Base-by-base conservation (phyloP, 2,113 vertebrate species). In the Mixornis gularis region DNA sequence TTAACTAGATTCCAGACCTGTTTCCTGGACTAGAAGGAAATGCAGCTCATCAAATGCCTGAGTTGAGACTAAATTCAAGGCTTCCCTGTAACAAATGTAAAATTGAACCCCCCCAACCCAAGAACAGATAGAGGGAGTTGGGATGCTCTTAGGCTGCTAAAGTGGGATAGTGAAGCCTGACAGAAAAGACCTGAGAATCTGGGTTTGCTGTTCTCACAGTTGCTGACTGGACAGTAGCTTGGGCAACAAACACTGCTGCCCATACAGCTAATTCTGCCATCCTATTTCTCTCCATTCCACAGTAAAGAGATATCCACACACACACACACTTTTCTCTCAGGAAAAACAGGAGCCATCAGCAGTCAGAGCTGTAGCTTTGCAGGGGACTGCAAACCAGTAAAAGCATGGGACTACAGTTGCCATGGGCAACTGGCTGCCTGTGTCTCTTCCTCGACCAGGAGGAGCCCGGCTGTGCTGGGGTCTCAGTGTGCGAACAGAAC, bases 341-440 rank as follows among this genome's bases (percentile, higher is more conserved):
- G 29, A 77, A 65, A 49, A 79, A 69, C 49, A 79, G 36, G 63
- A 88, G 43, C 43, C 52, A 66, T 51, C 26, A 70, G 55, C 60
- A 78, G 17, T 7, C n/a, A 68, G 14, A 87, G 24, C 38, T 0
- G 0, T 7, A 65, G 55, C 51, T 69, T 76, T 51, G 41, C 79
- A 53, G 66, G 26, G 26, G 26, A 51, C 66, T 46, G 51, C 55
- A 79, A 85, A 60, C 29, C 34, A 53, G 81, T 30, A 79, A 69
- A 40, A 32, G 25, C 14, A 6, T 24, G 41, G n/a, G n/a, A 87
- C 84, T 87, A 36, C 48, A 40, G 94, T 91, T 96, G 94, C 87
- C 40, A 92, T 48, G 71, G 90, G 92, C 85, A 95, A 95, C 95
- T 46, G 41, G 32, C 85, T 77, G 24, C 34, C 40, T 51, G 18